Conservation (phyloP, 2,113 vertebrate species). For the Emberiza fucata region DNA sequence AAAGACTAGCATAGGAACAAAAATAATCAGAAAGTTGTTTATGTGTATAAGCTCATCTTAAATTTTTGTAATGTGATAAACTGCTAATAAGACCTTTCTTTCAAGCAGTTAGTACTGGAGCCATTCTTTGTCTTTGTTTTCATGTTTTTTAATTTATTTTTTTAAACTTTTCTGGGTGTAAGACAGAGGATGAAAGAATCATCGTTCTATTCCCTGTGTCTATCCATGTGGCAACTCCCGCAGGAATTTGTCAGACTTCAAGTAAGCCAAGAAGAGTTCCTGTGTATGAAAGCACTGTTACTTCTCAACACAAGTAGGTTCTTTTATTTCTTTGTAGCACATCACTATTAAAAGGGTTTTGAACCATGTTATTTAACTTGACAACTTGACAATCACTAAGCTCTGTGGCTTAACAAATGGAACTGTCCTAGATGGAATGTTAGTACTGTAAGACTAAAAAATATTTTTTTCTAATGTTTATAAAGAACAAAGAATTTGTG, state of each 20-base stretch:
- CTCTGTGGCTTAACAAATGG: not conserved
- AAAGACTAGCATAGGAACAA: not conserved
- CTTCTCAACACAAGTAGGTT: conserved; percentile 92
- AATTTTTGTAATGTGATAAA: not conserved
- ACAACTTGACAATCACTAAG: not conserved
- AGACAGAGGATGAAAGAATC: conserved; percentile 94
- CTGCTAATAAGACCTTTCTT: not conserved
- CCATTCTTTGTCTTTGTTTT: not conserved
- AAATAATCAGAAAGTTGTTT: not conserved
- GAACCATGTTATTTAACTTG: not conserved
- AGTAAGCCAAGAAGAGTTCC: conserved; percentile 91
- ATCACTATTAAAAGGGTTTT: not conserved
- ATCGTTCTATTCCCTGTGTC: conserved; percentile 92
- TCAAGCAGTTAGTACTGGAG: not conserved
- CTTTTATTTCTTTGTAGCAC: not conserved
- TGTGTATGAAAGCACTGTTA: conserved; percentile 97
- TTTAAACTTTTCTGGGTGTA: conserved; percentile 27
- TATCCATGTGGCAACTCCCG: conserved; percentile 94
- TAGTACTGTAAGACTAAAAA: not conserved
- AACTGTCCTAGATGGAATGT: not conserved
- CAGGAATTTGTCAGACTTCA: conserved; percentile 95
- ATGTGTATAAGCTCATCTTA: not conserved
- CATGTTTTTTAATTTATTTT: not conserved
- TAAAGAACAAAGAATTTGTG: not conserved
- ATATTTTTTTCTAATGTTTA: not conserved